A percentile compares a stretch with the other conserved stretches of the same genome.
Evolutionary conservation across 2,113 vertebrate species (phyloP).

Genomic region (Cyprinodon tularosa): DNA sequence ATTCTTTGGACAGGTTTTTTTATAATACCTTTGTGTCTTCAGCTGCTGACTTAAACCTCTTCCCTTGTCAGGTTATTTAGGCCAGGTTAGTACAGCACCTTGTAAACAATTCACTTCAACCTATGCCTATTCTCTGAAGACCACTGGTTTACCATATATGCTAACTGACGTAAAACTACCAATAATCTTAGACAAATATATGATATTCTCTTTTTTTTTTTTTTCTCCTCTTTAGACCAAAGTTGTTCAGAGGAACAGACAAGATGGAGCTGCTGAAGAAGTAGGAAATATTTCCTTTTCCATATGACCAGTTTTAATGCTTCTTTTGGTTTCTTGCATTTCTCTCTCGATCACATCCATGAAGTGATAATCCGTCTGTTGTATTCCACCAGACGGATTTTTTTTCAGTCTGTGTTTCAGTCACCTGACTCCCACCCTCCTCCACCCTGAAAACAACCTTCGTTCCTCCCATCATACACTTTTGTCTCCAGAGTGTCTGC

Average conservation of each 20-base stretch:
- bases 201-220: slow-evolving; percentile 23
- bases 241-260: slow-evolving; percentile 29
- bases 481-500: slow-evolving; percentile 17
- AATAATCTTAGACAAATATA: accelerated
- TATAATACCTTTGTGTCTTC: background rate
- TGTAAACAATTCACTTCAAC: background rate
- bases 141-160: too few relatives aligned
- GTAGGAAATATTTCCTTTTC: slow-evolving; percentile 30
- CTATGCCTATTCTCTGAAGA: too few relatives aligned
- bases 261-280: slow-evolving; percentile 36
- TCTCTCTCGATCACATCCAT: background rate
- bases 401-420: slow-evolving; percentile 20
- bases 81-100: background rate
- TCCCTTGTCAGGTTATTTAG: background rate
- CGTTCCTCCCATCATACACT: background rate
- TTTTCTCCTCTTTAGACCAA: slow-evolving; percentile 54
- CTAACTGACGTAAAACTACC: too few relatives aligned
- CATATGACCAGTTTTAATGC: background rate
- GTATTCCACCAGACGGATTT: background rate
- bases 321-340: background rate
- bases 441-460: slow-evolving; percentile 27
- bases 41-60: background rate
- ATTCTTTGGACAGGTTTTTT: too few relatives aligned
- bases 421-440: background rate
- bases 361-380: background rate